phyloP scores from a whole-genome alignment of 2,797 vertebrate species.

The Pristis pectinata region DNA sequence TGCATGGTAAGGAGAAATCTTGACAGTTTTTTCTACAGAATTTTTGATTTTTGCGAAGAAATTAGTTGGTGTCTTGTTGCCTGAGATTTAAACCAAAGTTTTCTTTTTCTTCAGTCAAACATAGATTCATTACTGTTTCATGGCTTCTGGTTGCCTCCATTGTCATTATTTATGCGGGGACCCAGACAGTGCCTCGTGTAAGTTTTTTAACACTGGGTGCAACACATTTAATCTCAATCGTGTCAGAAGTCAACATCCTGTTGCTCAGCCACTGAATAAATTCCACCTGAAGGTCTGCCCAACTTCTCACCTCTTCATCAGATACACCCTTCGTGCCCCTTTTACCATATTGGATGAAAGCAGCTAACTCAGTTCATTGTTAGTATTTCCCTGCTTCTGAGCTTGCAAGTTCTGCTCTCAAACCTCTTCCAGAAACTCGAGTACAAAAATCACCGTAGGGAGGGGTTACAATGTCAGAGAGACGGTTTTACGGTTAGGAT shows the following conservation, averaged over 20 bases:
- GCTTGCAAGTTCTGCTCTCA: no score
- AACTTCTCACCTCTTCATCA: neutral
- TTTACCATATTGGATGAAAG: neutral
- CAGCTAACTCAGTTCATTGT: no score
- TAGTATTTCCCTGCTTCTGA: no score
- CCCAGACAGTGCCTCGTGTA: neutral
- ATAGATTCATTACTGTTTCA: neutral
- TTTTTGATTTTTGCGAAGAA: constrained; percentile 31
- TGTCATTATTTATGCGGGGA: neutral
- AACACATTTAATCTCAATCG: neutral
- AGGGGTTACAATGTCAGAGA: no score
- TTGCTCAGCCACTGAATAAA: neutral
- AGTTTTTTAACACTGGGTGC: neutral
- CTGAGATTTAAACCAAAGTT: neutral
- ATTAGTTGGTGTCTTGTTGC: neutral
- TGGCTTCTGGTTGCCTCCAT: neutral
- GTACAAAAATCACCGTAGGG: no score
- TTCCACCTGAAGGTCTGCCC: neutral
- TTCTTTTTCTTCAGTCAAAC: neutral
- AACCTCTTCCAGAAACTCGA: no score
- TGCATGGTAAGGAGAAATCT: constrained; percentile 46
- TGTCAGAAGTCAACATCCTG: neutral
- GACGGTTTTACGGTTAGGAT: no score
- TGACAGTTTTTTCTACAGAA: constrained; percentile 42
- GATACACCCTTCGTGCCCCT: neutral